phyloP scores from a whole-genome alignment of 2,113 vertebrate genomes.

The human region GRCh38 chr11:117669001-117669500 shows the following conservation, averaged over 20 bases:
- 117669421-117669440: neutral
- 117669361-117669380: neutral
- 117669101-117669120: constrained; percentile 60
- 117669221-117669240: constrained; percentile 37
- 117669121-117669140: constrained; percentile 74
- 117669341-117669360: neutral
- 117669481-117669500: neutral
- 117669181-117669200: constrained; percentile 56
- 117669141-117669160: constrained; percentile 48
- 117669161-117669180: constrained; percentile 48
- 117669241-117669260: neutral
- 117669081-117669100: constrained; percentile 65
- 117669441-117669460: neutral
- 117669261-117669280: neutral
- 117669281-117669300: neutral
- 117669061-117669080: constrained; percentile 73
- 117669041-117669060: constrained; percentile 1
- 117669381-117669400: constrained; percentile 9
- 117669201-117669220: neutral
- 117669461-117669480: neutral
- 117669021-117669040: neutral
- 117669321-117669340: neutral
- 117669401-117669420: neutral
- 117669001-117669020: neutral
- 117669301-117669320: neutral